Percentiles rank a stretch among this genome's conserved stretches.
Conservation (phyloP, 2,797 vertebrate genomes). For the Zenarchopterus dispar region DNA sequence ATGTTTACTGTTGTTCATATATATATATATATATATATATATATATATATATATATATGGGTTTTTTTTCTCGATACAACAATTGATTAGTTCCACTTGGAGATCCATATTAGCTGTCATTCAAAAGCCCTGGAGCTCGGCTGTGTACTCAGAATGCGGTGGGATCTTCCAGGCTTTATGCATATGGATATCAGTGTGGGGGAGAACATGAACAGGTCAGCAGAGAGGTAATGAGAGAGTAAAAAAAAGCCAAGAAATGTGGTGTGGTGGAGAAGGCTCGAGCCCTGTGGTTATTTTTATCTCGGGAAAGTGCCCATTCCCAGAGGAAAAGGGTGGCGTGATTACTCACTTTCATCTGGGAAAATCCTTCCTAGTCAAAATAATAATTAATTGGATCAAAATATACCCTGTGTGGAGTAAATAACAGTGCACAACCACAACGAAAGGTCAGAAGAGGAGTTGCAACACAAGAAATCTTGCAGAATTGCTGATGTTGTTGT, state of each 20-base stretch:
- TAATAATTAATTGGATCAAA: constrained; percentile 88
- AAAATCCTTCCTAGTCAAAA: constrained; percentile 87
- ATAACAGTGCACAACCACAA: constrained; percentile 66
- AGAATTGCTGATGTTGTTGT: constrained; percentile 46
- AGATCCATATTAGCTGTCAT: constrained; percentile 31
- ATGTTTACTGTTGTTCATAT: too few species aligned
- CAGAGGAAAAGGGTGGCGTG: constrained; percentile 87
- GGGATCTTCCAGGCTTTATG: constrained; percentile 43
- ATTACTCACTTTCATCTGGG: constrained; percentile 85
- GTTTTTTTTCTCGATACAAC: constrained; percentile 12
- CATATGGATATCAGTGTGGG: constrained; percentile 76
- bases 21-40: too few species aligned
- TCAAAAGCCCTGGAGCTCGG: constrained; percentile 24
- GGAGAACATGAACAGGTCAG: constrained; percentile 80
- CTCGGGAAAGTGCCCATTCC: constrained; percentile 84
- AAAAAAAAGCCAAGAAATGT: constrained; percentile 75
- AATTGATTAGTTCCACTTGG: constrained; percentile 33
- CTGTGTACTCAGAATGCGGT: constrained; percentile 45
- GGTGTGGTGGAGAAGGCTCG: constrained; percentile 69
- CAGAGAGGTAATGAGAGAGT: constrained; percentile 82
- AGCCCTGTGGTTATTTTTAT: constrained; percentile 85
- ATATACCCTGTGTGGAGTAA: constrained; percentile 76
- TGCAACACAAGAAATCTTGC: constrained; percentile 54
- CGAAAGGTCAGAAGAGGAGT: constrained; percentile 59
- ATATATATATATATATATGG: too few species aligned